Evolutionary conservation across 2,113 vertebrate genomes (phyloP).

Genomic region (Larimichthys crocea): DNA sequence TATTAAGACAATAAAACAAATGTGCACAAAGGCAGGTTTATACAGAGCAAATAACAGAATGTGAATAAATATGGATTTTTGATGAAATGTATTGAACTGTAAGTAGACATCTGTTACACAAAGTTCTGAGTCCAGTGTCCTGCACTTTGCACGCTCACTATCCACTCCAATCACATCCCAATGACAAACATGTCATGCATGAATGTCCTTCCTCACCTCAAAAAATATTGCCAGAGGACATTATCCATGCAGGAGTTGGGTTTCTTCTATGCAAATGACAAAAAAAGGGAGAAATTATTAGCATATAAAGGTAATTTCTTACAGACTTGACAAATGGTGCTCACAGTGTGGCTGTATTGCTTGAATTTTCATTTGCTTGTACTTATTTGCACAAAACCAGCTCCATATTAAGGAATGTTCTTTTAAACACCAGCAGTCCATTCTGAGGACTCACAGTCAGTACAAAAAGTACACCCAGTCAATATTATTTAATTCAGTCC

Average conservation of each 20-base stretch:
- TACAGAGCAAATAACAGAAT: no score
- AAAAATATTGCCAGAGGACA: not conserved
- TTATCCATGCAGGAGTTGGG: not conserved
- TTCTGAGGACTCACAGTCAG: conserved; percentile 32
- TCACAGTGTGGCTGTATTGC: not conserved
- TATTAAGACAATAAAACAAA: no score
- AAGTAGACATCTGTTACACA: no score
- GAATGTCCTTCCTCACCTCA: not conserved
- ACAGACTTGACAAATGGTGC: not conserved
- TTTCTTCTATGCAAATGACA: not conserved
- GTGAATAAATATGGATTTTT: no score
- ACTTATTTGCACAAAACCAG: not conserved
- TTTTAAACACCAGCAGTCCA: conserved; percentile 1
- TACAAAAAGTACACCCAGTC: conserved; percentile 41
- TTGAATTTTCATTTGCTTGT: not conserved
- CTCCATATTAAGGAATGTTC: conserved; percentile 10
- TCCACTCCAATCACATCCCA: not conserved
- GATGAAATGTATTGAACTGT: no score
- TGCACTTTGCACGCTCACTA: not conserved
- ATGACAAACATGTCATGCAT: not conserved
- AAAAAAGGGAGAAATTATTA: not conserved
- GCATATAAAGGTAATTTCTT: not conserved
- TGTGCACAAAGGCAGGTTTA: no score
- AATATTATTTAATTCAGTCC: conserved; percentile 56
- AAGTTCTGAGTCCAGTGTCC: not conserved